Conservation (phyloP, 2,888 invertebrate genomes). For the Aphodius sticticus region DNA sequence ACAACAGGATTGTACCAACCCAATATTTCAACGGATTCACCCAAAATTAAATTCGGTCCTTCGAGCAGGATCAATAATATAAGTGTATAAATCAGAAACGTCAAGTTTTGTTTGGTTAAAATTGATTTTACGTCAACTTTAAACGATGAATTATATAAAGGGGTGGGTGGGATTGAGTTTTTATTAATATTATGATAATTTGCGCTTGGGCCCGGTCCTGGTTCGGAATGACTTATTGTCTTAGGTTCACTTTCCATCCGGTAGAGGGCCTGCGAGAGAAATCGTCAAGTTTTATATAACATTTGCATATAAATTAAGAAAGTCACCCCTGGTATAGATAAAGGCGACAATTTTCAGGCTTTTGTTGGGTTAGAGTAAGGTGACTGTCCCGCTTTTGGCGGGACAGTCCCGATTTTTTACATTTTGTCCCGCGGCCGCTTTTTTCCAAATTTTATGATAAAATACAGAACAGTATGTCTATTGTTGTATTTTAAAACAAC, state of each 20-base stretch:
- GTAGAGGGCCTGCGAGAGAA: neutral
- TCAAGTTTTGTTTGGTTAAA: too few species aligned
- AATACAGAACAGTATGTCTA: too few species aligned
- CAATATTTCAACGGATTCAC: neutral
- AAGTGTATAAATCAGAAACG: too few species aligned
- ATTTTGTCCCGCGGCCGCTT: too few species aligned
- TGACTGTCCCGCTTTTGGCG: too few species aligned
- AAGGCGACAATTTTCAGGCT: neutral
- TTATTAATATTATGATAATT: neutral
- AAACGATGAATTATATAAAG: too few species aligned
- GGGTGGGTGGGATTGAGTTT: neutral
- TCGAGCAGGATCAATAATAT: neutral
- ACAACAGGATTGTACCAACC: neutral
- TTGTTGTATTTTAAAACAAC: too few species aligned
- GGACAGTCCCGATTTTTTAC: too few species aligned
- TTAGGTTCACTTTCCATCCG: neutral
- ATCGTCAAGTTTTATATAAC: constrained; percentile 20
- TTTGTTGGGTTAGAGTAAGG: neutral
- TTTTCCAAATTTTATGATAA: too few species aligned
- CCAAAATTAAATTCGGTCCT: neutral
- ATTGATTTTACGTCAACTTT: too few species aligned
- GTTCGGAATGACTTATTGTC: constrained; percentile 22
- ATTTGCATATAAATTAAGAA: constrained; percentile 25
- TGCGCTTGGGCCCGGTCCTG: neutral
- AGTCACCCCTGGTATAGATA: constrained; percentile 1